A percentile compares a stretch with the other conserved stretches of the same genome.
Conservation (phyloP, 1,140 invertebrate genomes). For the Cataglyphis hispanica region DNA sequence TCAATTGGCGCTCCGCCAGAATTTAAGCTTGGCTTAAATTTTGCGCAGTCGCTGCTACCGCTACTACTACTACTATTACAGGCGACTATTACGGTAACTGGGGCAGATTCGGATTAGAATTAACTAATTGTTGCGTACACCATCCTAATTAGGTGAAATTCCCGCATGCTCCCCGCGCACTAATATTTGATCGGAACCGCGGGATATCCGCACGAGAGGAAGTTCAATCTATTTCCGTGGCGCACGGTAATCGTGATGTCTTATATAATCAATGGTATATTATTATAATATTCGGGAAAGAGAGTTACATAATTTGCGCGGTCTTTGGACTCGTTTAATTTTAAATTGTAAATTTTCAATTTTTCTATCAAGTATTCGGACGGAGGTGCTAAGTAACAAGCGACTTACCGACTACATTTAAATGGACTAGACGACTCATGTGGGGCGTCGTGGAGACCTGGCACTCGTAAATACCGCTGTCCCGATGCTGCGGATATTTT, state of each 20-base stretch:
- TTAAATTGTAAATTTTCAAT: background rate
- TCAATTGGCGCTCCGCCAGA: constrained; percentile 72
- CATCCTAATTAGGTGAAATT: constrained; percentile 65
- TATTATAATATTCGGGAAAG: background rate
- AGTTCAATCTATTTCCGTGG: background rate
- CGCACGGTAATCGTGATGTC: background rate
- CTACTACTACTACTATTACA: no score
- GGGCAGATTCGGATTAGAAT: constrained; percentile 75
- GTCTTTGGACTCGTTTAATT: background rate
- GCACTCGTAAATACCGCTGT: constrained; percentile 96
- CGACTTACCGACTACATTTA: constrained; percentile 94
- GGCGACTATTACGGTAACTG: constrained; percentile 47
- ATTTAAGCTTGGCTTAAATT: constrained; percentile 76
- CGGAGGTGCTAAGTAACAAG: no score
- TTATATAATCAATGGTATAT: background rate
- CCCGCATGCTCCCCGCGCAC: constrained; percentile 38
- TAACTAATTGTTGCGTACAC: constrained; percentile 76
- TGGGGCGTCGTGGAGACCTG: constrained; percentile 96
- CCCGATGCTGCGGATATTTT: constrained; percentile 93
- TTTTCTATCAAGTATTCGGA: background rate
- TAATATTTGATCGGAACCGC: constrained; percentile 65
- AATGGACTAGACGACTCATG: constrained; percentile 94
- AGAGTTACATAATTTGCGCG: background rate
- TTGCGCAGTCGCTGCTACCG: constrained; percentile 38
- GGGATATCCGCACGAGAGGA: background rate